Evolutionary conservation across 2,797 vertebrate genomes (phyloP), one percentile per base, ranked within the genome.

Genomic region (Eutrigla gurnardus): DNA sequence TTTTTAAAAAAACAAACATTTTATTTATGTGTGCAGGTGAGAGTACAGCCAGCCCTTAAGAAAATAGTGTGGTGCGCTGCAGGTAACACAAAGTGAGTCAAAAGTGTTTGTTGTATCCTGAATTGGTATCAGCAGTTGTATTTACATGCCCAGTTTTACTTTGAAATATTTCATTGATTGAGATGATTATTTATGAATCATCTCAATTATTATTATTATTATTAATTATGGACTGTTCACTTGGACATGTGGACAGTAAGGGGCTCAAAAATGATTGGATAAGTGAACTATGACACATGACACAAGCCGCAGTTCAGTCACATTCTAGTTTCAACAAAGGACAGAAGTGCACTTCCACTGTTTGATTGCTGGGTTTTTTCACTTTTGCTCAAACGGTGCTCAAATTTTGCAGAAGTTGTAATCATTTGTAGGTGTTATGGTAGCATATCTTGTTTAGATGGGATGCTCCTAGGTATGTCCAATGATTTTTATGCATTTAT

Each of bases 341-440:
- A 57, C 15, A 40, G 33, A 32, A 53, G 33, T 65, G 57, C 47
- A 3, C 18, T 74, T 5, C 8, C 63, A 46, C 40, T 65, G 0
- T 47, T 89, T 77, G 57, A 55, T 73, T 17, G 36, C 35, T 50
- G 36, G 35, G 35, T 15, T 13, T 25, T 42, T 36, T 39, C 5
- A 33, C 61, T 78, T 89, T 84, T 71, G 71, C 61, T 89, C 78
- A 84, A 76, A 92, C 78, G 89, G 90, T 92, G 90, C 89, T 93
- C 86, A 42, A 73, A 83, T 87, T 86, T 45, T 85, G 85, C 61
- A 80, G 63, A 63, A 74, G 75, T 77, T 88, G 72, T 82, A 64
- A 91, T 90, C 73, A 65, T 70, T 72, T 70, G 77, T 81, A 53
- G 33, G 55, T 65, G 70, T 77, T 72, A 55, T 36, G 0, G 13